A percentile compares a stretch with the other conserved stretches of the same genome.
phyloP scores from a whole-genome alignment of 2,888 invertebrate genomes.

The Psococerastis gibbosa region DNA sequence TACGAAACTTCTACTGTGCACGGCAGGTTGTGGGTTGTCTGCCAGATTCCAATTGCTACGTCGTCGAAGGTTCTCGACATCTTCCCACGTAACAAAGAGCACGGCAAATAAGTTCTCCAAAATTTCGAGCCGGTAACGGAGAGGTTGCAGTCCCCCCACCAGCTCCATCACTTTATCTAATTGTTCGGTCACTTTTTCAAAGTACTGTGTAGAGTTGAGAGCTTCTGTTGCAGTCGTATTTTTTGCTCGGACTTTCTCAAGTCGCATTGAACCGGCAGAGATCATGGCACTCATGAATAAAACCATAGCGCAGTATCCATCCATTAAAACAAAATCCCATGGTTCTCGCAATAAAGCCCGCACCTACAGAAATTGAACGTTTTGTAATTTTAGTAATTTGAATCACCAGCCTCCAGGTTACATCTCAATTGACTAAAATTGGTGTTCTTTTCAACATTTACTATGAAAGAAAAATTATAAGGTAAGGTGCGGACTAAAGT shows the following conservation, averaged over 20 bases:
- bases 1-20: slow-evolving; percentile 29
- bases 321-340: neutral
- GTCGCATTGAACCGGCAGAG: neutral
- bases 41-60: neutral
- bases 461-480: no score
- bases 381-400: no score
- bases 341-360: neutral
- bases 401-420: no score
- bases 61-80: slow-evolving; percentile 19
- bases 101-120: slow-evolving; percentile 54
- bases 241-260: neutral
- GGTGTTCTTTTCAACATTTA: no score
- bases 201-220: neutral
- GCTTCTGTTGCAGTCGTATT: neutral
- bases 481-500: no score
- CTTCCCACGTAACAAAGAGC: slow-evolving; percentile 43
- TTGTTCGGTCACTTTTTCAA: neutral
- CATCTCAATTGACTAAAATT: no score
- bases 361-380: no score
- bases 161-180: no score
- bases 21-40: neutral
- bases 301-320: neutral
- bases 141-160: neutral
- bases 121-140: slow-evolving; percentile 29
- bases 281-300: neutral